These are phyloP conservation scores for Lithophane leautieri DNA, from an alignment of 2,888 invertebrate genomes.

Conservation along the genomic window DNA sequence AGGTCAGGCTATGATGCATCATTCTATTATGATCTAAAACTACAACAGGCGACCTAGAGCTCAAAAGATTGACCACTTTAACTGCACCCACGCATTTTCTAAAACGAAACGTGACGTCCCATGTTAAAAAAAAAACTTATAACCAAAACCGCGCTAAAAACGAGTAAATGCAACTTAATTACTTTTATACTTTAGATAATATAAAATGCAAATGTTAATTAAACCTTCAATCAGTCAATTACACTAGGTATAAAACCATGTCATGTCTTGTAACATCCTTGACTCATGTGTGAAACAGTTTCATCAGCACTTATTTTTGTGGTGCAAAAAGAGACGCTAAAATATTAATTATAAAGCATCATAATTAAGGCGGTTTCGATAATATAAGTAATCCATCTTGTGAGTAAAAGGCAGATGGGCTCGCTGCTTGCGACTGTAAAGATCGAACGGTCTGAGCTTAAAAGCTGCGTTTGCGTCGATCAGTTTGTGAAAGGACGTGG, in stretches of 20 bases:
- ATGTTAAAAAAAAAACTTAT: slow-evolving; percentile 11
- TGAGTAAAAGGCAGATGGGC: background rate
- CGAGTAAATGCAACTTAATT: slow-evolving; percentile 23
- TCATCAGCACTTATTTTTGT: slow-evolving; percentile 23
- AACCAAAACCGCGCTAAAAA: background rate
- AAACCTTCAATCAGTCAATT: slow-evolving; percentile 53
- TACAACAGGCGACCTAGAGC: background rate
- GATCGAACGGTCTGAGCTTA: background rate
- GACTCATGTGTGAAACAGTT: slow-evolving; percentile 50
- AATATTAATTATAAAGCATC: slow-evolving; percentile 55
- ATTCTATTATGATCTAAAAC: background rate
- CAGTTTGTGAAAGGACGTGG: no score
- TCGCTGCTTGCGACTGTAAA: background rate
- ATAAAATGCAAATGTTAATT: slow-evolving; percentile 52
- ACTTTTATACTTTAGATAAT: slow-evolving; percentile 40
- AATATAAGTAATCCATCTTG: slow-evolving; percentile 41
- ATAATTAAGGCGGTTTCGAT: slow-evolving; percentile 27
- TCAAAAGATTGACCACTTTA: background rate
- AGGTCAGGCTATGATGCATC: background rate
- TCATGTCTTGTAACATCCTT: slow-evolving; percentile 47
- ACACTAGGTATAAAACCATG: slow-evolving; percentile 22
- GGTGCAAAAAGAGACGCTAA: slow-evolving; percentile 35
- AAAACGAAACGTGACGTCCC: slow-evolving; percentile 4
- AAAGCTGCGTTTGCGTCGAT: background rate
- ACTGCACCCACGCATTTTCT: slow-evolving; percentile 8